These are phyloP conservation scores for Zaprionus inermis DNA, from an alignment of 1,140 invertebrate species.

Conservation along the genomic window DNA sequence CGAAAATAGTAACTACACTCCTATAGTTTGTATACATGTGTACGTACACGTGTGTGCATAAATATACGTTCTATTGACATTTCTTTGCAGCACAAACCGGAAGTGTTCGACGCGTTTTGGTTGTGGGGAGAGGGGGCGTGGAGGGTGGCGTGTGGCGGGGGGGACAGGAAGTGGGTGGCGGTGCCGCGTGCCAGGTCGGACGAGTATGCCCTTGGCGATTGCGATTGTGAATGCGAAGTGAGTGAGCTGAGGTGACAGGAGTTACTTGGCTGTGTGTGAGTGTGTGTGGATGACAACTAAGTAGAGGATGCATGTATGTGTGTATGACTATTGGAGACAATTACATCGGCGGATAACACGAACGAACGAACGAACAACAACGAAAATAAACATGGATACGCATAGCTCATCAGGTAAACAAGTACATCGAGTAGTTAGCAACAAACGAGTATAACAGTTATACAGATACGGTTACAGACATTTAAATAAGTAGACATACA, in stretches of 20 bases:
- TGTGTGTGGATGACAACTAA: conserved; percentile 5
- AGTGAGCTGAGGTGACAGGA: not conserved
- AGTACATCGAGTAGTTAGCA: conserved; percentile 20
- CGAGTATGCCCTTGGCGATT: conserved; percentile 7
- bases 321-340: not conserved
- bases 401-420: conserved; percentile 27
- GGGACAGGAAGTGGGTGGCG: conserved; percentile 12
- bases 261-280: not conserved
- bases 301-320: conserved; percentile 3
- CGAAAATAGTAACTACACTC: not conserved
- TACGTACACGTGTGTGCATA: not conserved
- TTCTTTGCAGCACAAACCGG: conserved; percentile 8
- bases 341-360: conserved; percentile 11
- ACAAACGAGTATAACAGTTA: conserved; percentile 2
- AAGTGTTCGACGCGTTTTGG: conserved; percentile 3
- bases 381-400: conserved; percentile 30
- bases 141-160: not conserved
- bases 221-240: conserved; percentile 11
- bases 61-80: conserved; percentile 1
- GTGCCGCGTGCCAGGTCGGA: not conserved
- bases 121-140: not conserved
- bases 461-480: conserved; percentile 5
- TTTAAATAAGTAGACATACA: conserved; percentile 10
- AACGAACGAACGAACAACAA: conserved; percentile 19
- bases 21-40: not conserved